Evolutionary conservation across 2,797 vertebrate species (phyloP), one percentile per base, ranked within the genome.

Genomic region (Decapterus maruadsi): DNA sequence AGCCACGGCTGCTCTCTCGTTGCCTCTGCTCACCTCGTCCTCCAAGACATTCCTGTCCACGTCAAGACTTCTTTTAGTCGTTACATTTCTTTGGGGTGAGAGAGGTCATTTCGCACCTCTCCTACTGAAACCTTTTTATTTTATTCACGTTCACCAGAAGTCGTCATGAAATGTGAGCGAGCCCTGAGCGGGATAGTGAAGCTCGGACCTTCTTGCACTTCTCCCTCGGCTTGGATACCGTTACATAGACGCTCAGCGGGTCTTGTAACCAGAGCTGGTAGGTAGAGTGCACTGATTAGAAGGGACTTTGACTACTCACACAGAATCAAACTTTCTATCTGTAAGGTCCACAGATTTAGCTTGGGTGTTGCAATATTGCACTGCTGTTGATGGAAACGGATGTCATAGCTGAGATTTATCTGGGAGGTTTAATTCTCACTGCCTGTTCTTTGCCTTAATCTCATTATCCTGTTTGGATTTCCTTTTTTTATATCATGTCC

Each of bases 381-480:
- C 75, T 77, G 50, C 38, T 71, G 20, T 36, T 51, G 22, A 10
- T 51, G n/a, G 40, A 68, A 69, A 46, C 19, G 0, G 13, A 55
- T 1, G 0, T 64, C 36, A 8, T 16, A 26, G 34, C 50, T 57
- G 12, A n/a, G 22, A 26, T 50, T 54, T 66, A 20, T 51, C 12
- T 8, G 4, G 6, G 19, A 22, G 20, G 13, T 4, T 20, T 9
- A 38, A 20, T 46, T 56, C 69, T 19, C 11, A 10, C 76, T 16
- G 14, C 11, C 16, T 45, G 6, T 22, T 19, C 6, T 4, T 4
- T 86, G 85, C 82, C 83, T 88, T 92, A 86, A 82, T 80, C n/a
- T 40, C 9, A 20, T 36, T 22, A 38, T 53, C 31, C 12, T 14
- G 0, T 57, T 75, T 9, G 17, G 12, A 0, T 54, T 14, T 17